These are phyloP conservation scores for Cryptus viduatorius DNA, from an alignment of 2,888 invertebrate genomes.

Conservation along the genomic window DNA sequence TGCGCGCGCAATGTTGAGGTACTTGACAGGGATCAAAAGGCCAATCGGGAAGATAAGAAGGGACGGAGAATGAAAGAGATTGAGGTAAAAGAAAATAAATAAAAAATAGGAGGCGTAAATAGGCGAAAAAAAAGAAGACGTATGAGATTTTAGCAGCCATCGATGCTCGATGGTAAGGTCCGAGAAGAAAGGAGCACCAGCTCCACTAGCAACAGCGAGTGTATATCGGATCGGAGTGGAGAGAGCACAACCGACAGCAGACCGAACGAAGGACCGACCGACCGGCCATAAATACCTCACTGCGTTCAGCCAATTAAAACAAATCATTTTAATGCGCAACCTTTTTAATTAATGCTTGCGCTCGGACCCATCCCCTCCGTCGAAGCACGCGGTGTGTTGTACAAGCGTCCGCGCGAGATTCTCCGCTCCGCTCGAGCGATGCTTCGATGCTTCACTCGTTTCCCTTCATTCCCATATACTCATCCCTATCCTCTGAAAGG, in stretches of 20 bases:
- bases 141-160: constrained; percentile 63
- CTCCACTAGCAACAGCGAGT: constrained; percentile 49
- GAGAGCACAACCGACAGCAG: constrained; percentile 78
- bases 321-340: constrained; percentile 85
- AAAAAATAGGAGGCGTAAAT: constrained; percentile 24
- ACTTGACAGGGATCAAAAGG: constrained; percentile 62
- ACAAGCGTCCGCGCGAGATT: constrained; percentile 61
- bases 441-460: constrained; percentile 67
- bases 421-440: constrained; percentile 48
- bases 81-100: constrained; percentile 57
- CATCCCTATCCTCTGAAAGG: constrained; percentile 43
- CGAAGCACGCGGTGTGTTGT: constrained; percentile 58
- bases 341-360: constrained; percentile 85
- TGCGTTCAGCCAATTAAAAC: constrained; percentile 85
- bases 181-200: constrained; percentile 32
- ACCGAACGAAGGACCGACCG: constrained; percentile 78
- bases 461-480: constrained; percentile 66
- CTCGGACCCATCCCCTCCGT: constrained; percentile 79
- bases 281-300: constrained; percentile 84
- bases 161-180: constrained; percentile 66
- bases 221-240: constrained; percentile 61
- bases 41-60: constrained; percentile 59
- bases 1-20: constrained; percentile 51
- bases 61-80: constrained; percentile 61
- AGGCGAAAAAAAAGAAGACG: constrained; percentile 27